Base-by-base conservation (phyloP, 1,140 invertebrate species). In the roundworm (Caenorhabditis elegans) region DNA sequence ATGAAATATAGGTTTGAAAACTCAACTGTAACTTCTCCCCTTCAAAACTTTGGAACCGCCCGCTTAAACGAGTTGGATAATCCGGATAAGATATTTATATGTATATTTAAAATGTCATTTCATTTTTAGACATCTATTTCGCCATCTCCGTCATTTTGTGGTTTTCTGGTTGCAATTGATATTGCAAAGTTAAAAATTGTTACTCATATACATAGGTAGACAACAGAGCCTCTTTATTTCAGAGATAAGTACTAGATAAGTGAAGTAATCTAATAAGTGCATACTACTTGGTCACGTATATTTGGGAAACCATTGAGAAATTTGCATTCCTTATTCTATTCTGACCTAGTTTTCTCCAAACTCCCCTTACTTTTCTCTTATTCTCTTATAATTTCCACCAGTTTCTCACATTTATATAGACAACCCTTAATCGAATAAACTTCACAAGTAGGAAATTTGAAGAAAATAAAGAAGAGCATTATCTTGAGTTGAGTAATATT, bases 321-420 rank as follows among this genome's bases (percentile, higher is more conserved):
- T 36, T 65, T 65, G 28, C 55, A 65, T 65, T 65, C 55, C 31
- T 65, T 65, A 65, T 65, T 65, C 55, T 34, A 65, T 65, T 65
- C 17, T n/a, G 34, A 34, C 11, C 15, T 15, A 5, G 15, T 43
- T 43, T 43, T 43, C 6, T 15, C 15, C 15, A 43, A 5, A 8
- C 15, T 43, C 39, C 39, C 39, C 15, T 43, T 15, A n/a, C n/a
- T n/a, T n/a, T n/a, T n/a, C n/a, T n/a, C n/a, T n/a, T n/a, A n/a
- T n/a, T n/a, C n/a, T 26, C 22, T 13, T 26, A 10, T 26, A 8
- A 24, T 53, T 53, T 15, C 24, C 22, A n/a, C n/a, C 49, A 34
- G 11, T 65, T 65, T 65, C 55, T 65, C 55, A 65, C 55, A 65
- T 65, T 65, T 65, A 65, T 65, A 15, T 65, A 65, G 15, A 65